These are phyloP conservation scores for Hymenochirus boettgeri DNA, from an alignment of 2,113 vertebrate genomes.

Conservation along the genomic window DNA sequence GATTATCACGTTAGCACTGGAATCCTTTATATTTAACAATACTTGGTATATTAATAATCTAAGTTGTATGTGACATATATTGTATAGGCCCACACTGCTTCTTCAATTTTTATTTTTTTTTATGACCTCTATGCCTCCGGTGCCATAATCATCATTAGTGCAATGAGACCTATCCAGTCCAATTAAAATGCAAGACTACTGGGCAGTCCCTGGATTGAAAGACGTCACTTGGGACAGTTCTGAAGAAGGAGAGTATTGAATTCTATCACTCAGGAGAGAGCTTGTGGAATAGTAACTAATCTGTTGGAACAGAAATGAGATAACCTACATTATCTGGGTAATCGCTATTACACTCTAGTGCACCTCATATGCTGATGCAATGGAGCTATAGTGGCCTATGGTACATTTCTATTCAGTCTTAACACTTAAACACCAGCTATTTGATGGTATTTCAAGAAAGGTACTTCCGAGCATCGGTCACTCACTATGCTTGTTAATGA, in stretches of 20 bases:
- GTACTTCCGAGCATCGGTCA: no score
- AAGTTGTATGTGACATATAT: slow-evolving; percentile 45
- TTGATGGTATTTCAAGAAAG: no score
- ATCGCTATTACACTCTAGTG: background rate
- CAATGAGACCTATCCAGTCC: slow-evolving; percentile 46
- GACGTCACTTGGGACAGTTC: slow-evolving; percentile 16
- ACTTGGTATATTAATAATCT: slow-evolving; percentile 31
- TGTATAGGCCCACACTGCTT: slow-evolving; percentile 49
- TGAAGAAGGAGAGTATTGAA: slow-evolving; percentile 18
- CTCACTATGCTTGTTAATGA: no score
- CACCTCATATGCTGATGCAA: background rate
- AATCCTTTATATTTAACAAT: slow-evolving; percentile 46
- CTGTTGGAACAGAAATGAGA: background rate
- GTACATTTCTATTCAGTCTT: background rate
- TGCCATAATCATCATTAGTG: slow-evolving; percentile 47
- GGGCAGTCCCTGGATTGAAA: slow-evolving; percentile 7
- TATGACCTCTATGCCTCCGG: slow-evolving; percentile 47
- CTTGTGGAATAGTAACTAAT: slow-evolving; percentile 18
- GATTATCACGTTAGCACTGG: slow-evolving; percentile 46
- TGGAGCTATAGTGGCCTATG: background rate
- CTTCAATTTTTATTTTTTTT: slow-evolving; percentile 41
- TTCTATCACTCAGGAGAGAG: slow-evolving; percentile 11
- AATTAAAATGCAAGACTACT: slow-evolving; percentile 17
- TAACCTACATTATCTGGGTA: background rate
- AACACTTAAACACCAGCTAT: no score